Evolutionary conservation across 2,888 invertebrate genomes (phyloP).

Genomic region (Hypomecis punctinalis): DNA sequence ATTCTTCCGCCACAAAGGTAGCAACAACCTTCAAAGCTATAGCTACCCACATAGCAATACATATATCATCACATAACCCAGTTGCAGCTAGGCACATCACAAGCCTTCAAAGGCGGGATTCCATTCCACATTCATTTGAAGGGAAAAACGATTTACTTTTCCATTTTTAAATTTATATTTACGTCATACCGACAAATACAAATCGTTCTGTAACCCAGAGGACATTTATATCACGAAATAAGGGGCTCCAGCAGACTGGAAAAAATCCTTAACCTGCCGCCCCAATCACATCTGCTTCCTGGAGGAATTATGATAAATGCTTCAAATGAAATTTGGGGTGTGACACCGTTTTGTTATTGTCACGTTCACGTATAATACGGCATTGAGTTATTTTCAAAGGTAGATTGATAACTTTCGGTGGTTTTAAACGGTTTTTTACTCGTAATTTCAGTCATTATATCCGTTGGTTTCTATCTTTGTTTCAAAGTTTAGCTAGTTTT

Average conservation of each 20-base stretch:
- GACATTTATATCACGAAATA: constrained; percentile 62
- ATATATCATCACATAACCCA: constrained; percentile 3
- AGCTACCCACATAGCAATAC: neutral
- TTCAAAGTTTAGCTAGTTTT: too few relatives aligned
- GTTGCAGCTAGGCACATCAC: constrained; percentile 6
- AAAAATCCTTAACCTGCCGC: constrained; percentile 74
- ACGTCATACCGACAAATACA: constrained; percentile 60
- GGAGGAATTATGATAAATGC: constrained; percentile 68
- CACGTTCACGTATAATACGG: constrained; percentile 11
- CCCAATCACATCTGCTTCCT: constrained; percentile 72
- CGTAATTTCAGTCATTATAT: too few relatives aligned
- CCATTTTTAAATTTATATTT: constrained; percentile 34
- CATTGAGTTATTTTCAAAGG: neutral
- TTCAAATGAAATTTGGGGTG: constrained; percentile 48
- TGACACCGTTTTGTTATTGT: constrained; percentile 25
- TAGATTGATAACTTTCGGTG: neutral
- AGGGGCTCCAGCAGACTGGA: constrained; percentile 69
- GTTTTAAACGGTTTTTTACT: neutral
- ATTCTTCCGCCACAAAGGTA: neutral
- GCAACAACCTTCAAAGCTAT: neutral
- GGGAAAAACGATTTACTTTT: constrained; percentile 15
- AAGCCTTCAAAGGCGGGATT: constrained; percentile 1
- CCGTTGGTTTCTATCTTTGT: too few relatives aligned
- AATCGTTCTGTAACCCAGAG: constrained; percentile 56
- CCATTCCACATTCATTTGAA: constrained; percentile 32